Evolutionary conservation across 1,140 invertebrate species (phyloP).

Genomic region (Procambarus clarkii): DNA sequence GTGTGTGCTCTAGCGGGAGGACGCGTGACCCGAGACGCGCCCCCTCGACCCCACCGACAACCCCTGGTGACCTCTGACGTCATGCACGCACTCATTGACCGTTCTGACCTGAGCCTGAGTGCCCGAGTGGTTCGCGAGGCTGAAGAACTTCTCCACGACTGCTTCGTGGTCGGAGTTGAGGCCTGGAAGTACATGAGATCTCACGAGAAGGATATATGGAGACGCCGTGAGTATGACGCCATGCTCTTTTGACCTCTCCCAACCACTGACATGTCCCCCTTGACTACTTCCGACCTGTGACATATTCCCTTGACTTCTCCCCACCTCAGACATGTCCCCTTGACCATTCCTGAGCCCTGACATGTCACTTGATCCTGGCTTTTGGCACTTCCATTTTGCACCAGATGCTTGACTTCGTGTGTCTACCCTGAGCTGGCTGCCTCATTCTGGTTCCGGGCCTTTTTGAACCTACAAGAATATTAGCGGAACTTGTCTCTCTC

Average conservation of each 20-base stretch:
- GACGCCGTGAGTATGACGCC: conserved; percentile 66
- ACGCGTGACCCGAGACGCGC: neutral
- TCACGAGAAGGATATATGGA: conserved; percentile 65
- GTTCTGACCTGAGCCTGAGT: conserved; percentile 53
- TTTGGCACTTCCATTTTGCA: no score
- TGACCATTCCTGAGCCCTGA: no score
- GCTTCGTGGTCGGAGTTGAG: conserved; percentile 64
- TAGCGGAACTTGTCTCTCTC: no score
- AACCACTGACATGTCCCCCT: no score
- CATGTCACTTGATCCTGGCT: no score
- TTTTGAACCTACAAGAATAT: no score
- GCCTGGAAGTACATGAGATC: conserved; percentile 67
- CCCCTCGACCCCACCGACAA: neutral
- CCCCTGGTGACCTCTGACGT: conserved; percentile 56
- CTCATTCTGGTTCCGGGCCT: no score
- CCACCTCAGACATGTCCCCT: neutral
- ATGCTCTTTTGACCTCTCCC: neutral
- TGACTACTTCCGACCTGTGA: no score
- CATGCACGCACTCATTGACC: conserved; percentile 64
- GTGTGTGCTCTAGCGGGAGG: conserved; percentile 16
- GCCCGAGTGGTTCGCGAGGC: conserved; percentile 68
- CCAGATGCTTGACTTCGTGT: no score
- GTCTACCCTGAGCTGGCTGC: no score
- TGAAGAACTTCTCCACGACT: conserved; percentile 67
- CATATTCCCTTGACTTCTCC: no score